Percentiles rank a stretch among this genome's conserved stretches.
Conservation (phyloP, 2,888 invertebrate species). For the Selenia dentaria region DNA sequence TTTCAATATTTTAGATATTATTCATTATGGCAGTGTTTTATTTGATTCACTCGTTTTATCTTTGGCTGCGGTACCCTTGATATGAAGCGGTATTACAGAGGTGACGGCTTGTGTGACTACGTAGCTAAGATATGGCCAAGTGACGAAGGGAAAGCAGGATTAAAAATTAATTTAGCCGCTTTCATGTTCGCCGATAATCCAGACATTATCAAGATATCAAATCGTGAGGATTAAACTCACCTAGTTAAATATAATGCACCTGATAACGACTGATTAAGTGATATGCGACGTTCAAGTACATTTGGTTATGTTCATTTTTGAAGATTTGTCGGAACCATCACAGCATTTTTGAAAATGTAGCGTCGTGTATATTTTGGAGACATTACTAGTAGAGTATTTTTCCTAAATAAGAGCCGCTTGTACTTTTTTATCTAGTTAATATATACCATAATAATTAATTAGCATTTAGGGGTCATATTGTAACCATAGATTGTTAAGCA, state of each 20-base stretch:
- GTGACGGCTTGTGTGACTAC: conserved; percentile 54
- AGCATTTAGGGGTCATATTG: too few relatives aligned
- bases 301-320: conserved; percentile 11
- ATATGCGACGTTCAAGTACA: conserved; percentile 41
- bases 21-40: too few relatives aligned
- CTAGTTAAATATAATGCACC: conserved; percentile 75
- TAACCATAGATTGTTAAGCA: too few relatives aligned
- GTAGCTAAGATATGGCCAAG: conserved; percentile 62
- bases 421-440: too few relatives aligned
- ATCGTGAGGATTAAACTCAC: conserved; percentile 75
- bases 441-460: too few relatives aligned
- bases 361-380: too few relatives aligned
- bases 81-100: conserved; percentile 39
- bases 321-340: too few relatives aligned
- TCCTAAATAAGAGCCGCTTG: too few relatives aligned
- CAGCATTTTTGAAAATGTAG: too few relatives aligned
- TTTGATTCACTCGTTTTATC: conserved; percentile 45
- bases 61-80: conserved; percentile 42
- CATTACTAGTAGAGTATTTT: too few relatives aligned
- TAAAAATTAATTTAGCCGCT: conserved; percentile 81
- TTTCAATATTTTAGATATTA: too few relatives aligned
- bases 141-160: conserved; percentile 74
- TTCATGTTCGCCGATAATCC: conserved; percentile 83
- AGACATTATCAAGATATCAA: conserved; percentile 80
- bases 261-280: conserved; percentile 75